Evolutionary conservation across 2,113 vertebrate genomes (phyloP).

Genomic region (Centropristis striata): DNA sequence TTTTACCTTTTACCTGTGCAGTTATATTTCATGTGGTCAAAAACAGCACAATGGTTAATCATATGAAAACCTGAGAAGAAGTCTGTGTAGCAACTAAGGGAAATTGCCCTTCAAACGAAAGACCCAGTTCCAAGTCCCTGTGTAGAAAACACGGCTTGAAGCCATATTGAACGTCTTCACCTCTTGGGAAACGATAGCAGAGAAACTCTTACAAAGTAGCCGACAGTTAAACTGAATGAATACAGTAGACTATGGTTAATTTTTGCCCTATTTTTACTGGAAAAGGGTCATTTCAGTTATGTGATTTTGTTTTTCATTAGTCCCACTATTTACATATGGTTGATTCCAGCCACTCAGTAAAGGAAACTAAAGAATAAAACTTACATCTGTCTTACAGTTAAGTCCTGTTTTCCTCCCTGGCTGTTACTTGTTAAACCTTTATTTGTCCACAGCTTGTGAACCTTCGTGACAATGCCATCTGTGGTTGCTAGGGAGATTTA

Average conservation of each 20-base stretch:
- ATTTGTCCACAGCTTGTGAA: constrained; percentile 56
- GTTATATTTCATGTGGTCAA: neutral
- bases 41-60: constrained; percentile 12
- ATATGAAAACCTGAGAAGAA: constrained; percentile 12
- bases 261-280: neutral
- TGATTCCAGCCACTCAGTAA: neutral
- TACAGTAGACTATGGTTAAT: neutral
- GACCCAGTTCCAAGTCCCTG: neutral
- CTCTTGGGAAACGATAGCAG: neutral
- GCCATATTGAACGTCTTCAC: neutral
- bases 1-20: neutral
- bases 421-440: constrained; percentile 44
- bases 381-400: constrained; percentile 28
- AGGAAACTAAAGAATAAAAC: no score
- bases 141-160: constrained; percentile 7
- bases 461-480: constrained; percentile 51
- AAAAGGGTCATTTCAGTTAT: neutral
- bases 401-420: constrained; percentile 7
- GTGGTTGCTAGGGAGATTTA: constrained; percentile 67
- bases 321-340: neutral
- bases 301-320: neutral
- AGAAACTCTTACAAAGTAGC: neutral
- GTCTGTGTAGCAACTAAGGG: neutral
- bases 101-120: constrained; percentile 3
- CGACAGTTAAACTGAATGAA: constrained; percentile 1